Evolutionary conservation across 1,140 invertebrate species (phyloP).

Genomic region (Adoxophyes honmai): DNA sequence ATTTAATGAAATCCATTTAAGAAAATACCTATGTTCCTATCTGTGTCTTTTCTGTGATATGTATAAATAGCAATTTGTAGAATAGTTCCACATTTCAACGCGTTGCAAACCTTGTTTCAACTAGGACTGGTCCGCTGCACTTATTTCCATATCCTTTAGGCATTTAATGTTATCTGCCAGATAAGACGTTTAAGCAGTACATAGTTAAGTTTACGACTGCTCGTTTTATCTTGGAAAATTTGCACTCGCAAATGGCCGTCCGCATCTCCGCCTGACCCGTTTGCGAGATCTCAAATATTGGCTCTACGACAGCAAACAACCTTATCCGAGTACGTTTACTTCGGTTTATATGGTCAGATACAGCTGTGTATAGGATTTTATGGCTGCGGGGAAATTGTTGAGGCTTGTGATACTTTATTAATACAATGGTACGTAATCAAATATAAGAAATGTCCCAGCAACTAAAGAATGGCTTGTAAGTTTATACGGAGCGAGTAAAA

Average conservation of each 20-base stretch:
- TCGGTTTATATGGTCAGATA: conserved; percentile 42
- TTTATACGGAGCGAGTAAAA: no score
- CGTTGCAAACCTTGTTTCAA: not conserved
- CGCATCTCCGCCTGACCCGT: conserved; percentile 57
- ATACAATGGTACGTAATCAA: no score
- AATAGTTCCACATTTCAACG: no score
- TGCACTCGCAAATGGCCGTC: conserved; percentile 67
- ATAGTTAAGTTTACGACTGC: conserved; percentile 44
- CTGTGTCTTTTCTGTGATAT: no score
- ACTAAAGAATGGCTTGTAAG: no score
- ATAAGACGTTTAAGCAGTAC: no score
- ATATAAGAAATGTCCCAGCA: no score
- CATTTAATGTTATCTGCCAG: not conserved
- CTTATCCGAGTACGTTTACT: conserved; percentile 64
- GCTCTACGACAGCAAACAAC: conserved; percentile 52
- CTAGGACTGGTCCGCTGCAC: not conserved
- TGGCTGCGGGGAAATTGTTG: not conserved
- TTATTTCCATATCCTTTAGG: not conserved
- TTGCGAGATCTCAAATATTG: conserved; percentile 68
- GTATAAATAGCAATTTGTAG: no score
- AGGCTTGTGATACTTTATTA: not conserved
- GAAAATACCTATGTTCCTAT: no score
- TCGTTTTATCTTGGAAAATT: conserved; percentile 71
- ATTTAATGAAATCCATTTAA: no score
- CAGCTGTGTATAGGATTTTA: conserved; percentile 4